phyloP scores from a whole-genome alignment of 2,113 vertebrate species.

The Laticauda colubrina region DNA sequence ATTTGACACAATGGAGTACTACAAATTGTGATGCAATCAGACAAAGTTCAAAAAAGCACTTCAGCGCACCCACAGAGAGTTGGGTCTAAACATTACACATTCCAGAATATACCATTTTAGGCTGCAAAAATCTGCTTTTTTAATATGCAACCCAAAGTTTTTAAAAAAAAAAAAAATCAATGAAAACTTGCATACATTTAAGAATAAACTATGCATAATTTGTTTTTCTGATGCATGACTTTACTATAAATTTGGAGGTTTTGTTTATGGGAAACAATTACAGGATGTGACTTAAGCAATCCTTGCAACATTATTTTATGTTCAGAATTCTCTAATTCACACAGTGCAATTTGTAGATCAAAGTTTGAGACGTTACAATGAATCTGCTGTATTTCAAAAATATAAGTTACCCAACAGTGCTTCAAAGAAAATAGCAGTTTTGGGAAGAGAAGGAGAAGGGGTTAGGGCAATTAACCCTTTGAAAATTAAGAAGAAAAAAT shows the following conservation, averaged over 20 bases:
- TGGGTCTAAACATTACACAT: background rate
- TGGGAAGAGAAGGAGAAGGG: background rate
- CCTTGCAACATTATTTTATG: background rate
- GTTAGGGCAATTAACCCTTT: background rate
- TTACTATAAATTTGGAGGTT: background rate
- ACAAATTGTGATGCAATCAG: background rate
- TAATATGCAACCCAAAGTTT: background rate
- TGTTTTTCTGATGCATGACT: background rate
- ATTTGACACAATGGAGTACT: background rate
- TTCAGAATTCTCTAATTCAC: background rate
- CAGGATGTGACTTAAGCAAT: background rate
- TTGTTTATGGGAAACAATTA: background rate
- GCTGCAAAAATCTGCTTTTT: background rate
- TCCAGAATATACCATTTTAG: constrained; percentile 1
- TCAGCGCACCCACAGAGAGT: background rate
- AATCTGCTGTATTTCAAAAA: constrained; percentile 1
- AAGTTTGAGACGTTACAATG: background rate
- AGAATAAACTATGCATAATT: background rate
- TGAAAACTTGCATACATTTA: background rate
- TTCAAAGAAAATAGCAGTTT: background rate
- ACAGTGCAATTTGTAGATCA: background rate
- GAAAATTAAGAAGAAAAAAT: background rate
- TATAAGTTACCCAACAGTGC: background rate
- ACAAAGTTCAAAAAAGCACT: background rate
- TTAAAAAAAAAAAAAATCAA: background rate